phyloP scores from a whole-genome alignment of 2,797 vertebrate genomes.

The Peromyscus attwateri region DNA sequence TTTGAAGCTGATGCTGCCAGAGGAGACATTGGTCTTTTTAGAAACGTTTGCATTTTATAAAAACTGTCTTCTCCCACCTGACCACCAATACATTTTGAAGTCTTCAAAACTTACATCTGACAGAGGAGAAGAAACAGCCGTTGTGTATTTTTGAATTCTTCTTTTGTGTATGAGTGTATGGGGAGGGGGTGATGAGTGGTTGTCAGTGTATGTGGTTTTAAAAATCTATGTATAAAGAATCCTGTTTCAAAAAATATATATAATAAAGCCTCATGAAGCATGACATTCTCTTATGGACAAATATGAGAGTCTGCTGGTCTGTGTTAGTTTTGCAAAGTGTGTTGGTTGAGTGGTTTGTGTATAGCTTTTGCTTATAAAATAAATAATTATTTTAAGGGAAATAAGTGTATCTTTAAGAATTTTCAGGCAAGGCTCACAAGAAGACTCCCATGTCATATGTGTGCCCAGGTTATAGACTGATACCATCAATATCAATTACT shows the following conservation, averaged over 20 bases:
- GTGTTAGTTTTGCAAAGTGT: background rate
- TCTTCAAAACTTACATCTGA: slow-evolving; percentile 74
- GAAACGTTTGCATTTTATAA: slow-evolving; percentile 84
- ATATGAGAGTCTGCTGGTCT: background rate
- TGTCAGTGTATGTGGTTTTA: background rate
- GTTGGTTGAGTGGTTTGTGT: background rate
- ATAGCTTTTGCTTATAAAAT: background rate
- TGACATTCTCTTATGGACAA: background rate
- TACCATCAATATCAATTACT: background rate
- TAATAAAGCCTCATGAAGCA: background rate
- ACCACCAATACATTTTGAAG: slow-evolving; percentile 74
- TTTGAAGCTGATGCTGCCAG: slow-evolving; percentile 83
- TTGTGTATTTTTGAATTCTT: slow-evolving; percentile 64
- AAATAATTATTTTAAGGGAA: background rate
- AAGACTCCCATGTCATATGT: background rate
- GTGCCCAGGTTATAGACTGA: background rate
- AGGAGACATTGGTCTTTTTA: slow-evolving; percentile 82
- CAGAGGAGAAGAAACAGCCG: slow-evolving; percentile 55
- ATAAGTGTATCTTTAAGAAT: background rate
- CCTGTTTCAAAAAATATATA: slow-evolving; percentile 21
- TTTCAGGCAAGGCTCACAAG: background rate
- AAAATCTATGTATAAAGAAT: background rate
- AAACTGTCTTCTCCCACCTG: slow-evolving; percentile 80
- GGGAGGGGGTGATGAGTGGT: background rate
- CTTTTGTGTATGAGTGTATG: background rate